These are phyloP conservation scores for Notamacropus eugenii DNA, from an alignment of 2,797 vertebrate species.

Conservation along the genomic window DNA sequence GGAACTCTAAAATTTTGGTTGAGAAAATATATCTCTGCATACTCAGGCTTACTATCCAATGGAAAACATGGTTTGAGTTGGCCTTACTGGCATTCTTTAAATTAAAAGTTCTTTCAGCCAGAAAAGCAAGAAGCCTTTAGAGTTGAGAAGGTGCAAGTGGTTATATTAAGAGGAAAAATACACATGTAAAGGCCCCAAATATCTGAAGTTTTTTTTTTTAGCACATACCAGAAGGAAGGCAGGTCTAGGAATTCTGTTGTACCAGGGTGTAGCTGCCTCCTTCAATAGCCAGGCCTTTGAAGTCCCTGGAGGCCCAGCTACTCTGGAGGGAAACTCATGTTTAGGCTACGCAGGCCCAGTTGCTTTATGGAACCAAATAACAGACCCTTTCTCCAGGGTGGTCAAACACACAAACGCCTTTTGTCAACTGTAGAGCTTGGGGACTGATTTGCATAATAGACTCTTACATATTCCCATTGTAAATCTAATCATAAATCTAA, in stretches of 20 bases:
- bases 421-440: not conserved
- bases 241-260: not conserved
- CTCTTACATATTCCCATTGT: constrained; percentile 16
- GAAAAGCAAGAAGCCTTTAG: constrained; percentile 57
- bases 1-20: constrained; percentile 67
- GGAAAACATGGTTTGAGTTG: constrained; percentile 30
- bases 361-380: not conserved
- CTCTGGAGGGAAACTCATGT: not conserved
- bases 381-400: not conserved
- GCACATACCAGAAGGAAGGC: constrained; percentile 61
- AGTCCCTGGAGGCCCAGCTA: not conserved
- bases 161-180: constrained; percentile 45
- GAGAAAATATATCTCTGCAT: constrained; percentile 54
- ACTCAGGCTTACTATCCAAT: constrained; percentile 42
- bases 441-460: not conserved
- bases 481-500: constrained; percentile 36
- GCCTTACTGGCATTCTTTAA: constrained; percentile 74
- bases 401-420: not conserved
- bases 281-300: constrained; percentile 6
- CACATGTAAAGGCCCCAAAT: constrained; percentile 67
- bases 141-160: constrained; percentile 58
- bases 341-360: constrained; percentile 5
- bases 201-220: constrained; percentile 68
- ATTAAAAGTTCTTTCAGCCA: constrained; percentile 63
- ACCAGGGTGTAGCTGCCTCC: not conserved